Base-by-base conservation (phyloP, 1,140 invertebrate genomes). In the Zaprionus nigranus region DNA sequence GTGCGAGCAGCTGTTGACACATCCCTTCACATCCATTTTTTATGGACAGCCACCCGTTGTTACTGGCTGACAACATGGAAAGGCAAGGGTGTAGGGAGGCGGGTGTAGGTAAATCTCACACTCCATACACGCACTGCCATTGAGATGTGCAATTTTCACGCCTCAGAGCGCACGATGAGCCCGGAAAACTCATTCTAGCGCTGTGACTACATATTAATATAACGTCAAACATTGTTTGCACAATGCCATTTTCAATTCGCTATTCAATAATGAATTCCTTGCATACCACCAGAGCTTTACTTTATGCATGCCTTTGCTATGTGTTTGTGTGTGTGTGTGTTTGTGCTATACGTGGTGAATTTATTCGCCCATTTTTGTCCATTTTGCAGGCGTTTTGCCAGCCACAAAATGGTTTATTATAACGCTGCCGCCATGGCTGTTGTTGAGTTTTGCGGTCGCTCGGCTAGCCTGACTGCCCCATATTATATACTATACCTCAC, bases 81-180 rank as follows among this genome's bases (percentile, higher is more conserved):
- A 3, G 30, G 38, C 0, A 6, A 58, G 17, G 20, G 2, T 2
- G n/a, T 24, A 30, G 28, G 28, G 7, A 7, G 1, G 28, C n/a
- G n/a, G n/a, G n/a, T n/a, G n/a, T n/a, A 40, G 38, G 40, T 17
- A 17, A 46, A 46, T 17, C n/a, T 20, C 40, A 46, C n/a, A n/a
- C 38, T 2, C 5, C 38, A 5, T 11, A 36, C 17, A 17, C 28
- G 26, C 61, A 75, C 76, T 75, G 75, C 68, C 84, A 87, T 78
- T 83, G 84, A 83, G 81, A 87, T 87, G 70, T 88, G 85, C 70
- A 88, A 79, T 88, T 84, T 90, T 84, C 81, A 88, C 81, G 81
- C 78, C 68, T 81, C 82, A 70, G 43, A 58, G 61, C 78, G 69
- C 85, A 65, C 61, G 15, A 22, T 12, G 20, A 51, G 53, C n/a